phyloP scores from a whole-genome alignment of 2,888 invertebrate genomes.

The Drosophila sordidapex region DNA sequence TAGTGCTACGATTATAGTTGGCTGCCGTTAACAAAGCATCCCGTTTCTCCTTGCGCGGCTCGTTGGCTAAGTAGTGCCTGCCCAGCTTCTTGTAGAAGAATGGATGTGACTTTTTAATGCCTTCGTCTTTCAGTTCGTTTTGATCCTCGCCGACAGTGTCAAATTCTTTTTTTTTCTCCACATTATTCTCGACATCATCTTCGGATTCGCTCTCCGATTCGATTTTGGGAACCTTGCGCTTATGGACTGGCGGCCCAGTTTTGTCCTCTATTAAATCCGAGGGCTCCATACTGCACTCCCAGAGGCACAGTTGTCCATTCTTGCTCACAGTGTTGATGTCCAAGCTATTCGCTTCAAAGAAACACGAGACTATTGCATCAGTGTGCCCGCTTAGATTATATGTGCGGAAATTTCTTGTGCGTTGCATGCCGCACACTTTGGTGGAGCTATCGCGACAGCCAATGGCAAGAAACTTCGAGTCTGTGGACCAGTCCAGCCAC shows the following conservation, averaged over 20 bases:
- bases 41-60: constrained; percentile 87
- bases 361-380: constrained; percentile 93
- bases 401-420: constrained; percentile 90
- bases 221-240: constrained; percentile 14
- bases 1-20: constrained; percentile 92
- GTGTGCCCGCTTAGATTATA: constrained; percentile 93
- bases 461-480: constrained; percentile 94
- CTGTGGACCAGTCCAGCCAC: constrained; percentile 96
- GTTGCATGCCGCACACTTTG: constrained; percentile 91
- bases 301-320: constrained; percentile 91
- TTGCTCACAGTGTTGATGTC: constrained; percentile 93
- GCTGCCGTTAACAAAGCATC: constrained; percentile 91
- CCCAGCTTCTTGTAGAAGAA: constrained; percentile 89
- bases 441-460: constrained; percentile 96
- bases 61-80: constrained; percentile 91
- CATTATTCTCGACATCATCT: constrained; percentile 87
- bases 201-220: constrained; percentile 86
- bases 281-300: constrained; percentile 93
- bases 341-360: constrained; percentile 94
- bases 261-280: constrained; percentile 86
- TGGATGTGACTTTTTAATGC: constrained; percentile 82
- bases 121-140: constrained; percentile 83
- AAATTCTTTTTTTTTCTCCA: constrained; percentile 49
- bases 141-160: constrained; percentile 83
- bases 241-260: constrained; percentile 32